These are phyloP conservation scores for Biston stratarius DNA, from an alignment of 2,888 invertebrate genomes.

Conservation along the genomic window DNA sequence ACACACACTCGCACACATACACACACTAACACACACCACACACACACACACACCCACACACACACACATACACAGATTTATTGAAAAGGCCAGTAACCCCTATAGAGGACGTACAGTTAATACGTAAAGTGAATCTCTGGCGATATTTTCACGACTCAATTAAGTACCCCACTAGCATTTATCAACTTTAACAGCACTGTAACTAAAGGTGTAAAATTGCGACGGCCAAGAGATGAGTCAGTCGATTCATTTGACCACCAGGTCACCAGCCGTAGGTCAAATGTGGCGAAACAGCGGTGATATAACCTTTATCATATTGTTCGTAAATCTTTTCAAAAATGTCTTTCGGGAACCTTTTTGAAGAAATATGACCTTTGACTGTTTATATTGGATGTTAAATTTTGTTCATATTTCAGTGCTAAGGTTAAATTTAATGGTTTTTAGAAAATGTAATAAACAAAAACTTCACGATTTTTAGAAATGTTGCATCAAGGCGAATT, in stretches of 20 bases:
- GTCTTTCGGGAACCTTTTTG: constrained; percentile 14
- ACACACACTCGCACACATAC: no score
- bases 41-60: no score
- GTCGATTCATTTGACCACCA: constrained; percentile 14
- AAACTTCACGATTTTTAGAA: no score
- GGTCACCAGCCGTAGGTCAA: constrained; percentile 56
- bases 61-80: no score
- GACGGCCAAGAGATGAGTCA: constrained; percentile 39
- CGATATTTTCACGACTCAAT: constrained; percentile 3
- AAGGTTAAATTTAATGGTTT: constrained; percentile 1
- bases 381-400: constrained; percentile 7
- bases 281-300: constrained; percentile 43
- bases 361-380: constrained; percentile 16
- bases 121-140: neutral
- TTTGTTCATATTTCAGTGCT: constrained; percentile 17
- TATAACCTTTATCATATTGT: constrained; percentile 40
- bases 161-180: constrained; percentile 13
- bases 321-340: constrained; percentile 20
- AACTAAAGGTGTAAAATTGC: constrained; percentile 13
- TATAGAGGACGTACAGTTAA: no score
- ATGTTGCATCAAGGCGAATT: no score
- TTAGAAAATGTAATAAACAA: no score
- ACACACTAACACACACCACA: no score
- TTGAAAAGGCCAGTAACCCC: neutral
- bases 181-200: neutral